phyloP scores from a whole-genome alignment of 2,888 invertebrate genomes.

The Aporophyla nigra region DNA sequence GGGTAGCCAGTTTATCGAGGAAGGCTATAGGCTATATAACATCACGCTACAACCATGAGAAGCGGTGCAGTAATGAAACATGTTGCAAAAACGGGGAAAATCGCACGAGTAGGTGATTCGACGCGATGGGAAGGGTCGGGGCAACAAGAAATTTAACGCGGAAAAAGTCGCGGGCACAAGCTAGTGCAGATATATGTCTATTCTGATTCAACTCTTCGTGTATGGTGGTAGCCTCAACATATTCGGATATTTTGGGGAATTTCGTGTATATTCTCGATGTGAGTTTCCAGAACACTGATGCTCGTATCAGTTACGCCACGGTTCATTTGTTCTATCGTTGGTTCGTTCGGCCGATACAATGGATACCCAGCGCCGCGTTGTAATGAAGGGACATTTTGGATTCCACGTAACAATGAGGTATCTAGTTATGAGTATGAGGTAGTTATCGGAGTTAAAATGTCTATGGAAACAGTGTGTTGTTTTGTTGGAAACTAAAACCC shows the following conservation, averaged over 20 bases:
- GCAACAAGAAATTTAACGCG: too few species aligned
- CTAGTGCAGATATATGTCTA: background rate
- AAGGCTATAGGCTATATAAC: too few species aligned
- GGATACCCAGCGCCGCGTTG: background rate
- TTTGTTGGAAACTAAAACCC: background rate
- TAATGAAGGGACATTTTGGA: conserved; percentile 9
- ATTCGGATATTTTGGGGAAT: background rate
- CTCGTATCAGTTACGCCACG: conserved; percentile 29
- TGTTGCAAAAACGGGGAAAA: too few species aligned
- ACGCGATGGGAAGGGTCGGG: too few species aligned
- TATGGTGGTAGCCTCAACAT: background rate
- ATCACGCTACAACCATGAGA: too few species aligned
- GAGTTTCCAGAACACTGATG: conserved; percentile 15
- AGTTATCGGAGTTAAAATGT: background rate
- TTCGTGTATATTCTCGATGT: background rate
- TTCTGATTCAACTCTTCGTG: background rate
- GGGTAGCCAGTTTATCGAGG: too few species aligned
- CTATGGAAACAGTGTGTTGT: background rate
- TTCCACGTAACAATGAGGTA: background rate
- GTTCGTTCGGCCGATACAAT: conserved; percentile 2
- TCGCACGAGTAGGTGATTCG: too few species aligned
- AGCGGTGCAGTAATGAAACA: too few species aligned
- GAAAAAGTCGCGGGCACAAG: too few species aligned
- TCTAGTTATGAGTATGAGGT: background rate
- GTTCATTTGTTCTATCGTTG: conserved; percentile 25